phyloP scores from a whole-genome alignment of 2,888 invertebrate species.

The Hypomecis atomaria region DNA sequence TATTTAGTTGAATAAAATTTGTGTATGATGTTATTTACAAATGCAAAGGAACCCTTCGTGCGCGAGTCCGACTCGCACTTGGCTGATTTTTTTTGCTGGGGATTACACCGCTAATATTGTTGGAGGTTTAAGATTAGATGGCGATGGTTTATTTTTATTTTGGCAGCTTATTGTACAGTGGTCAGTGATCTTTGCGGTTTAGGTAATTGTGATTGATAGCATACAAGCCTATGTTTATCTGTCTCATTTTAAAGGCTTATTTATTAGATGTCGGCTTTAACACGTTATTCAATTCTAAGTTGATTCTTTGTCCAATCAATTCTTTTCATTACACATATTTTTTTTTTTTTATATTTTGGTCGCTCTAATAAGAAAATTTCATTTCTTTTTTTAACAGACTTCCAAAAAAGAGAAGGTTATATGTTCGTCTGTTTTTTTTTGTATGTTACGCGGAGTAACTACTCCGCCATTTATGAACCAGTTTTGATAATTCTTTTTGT shows the following conservation, averaged over 20 bases:
- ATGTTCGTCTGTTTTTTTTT: no score
- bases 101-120: conserved; percentile 15
- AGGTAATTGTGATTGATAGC: conserved; percentile 3
- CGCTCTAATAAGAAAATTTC: no score
- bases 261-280: neutral
- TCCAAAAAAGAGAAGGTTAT: no score
- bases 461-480: no score
- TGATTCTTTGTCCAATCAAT: neutral
- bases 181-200: conserved; percentile 40
- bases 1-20: no score
- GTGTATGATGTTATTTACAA: no score
- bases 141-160: conserved; percentile 10
- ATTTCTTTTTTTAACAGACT: no score
- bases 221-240: neutral
- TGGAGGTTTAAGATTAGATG: conserved; percentile 33
- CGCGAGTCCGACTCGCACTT: no score
- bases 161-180: conserved; percentile 18
- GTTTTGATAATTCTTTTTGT: no score
- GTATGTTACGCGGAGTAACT: no score
- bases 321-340: neutral
- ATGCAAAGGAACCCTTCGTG: no score
- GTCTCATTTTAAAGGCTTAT: neutral
- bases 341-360: no score
- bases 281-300: neutral
- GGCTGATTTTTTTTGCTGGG: neutral